phyloP scores from a whole-genome alignment of 30 jellyfish, hydroid and myxozoan genomes.

The Hydractinia symbiolongicarpus region DNA sequence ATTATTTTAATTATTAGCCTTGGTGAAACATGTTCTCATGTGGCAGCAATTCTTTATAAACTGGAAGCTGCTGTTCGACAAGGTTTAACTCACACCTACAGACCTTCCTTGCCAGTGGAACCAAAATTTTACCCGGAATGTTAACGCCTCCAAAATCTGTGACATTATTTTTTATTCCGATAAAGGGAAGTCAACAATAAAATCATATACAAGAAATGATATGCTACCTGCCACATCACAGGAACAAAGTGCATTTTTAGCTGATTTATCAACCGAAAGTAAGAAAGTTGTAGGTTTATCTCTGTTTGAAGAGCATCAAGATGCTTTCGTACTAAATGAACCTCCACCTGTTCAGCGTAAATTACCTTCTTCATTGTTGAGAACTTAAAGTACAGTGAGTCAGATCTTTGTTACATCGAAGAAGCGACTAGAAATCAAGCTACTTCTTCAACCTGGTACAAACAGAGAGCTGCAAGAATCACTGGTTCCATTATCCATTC shows the following conservation, averaged over 20 bases:
- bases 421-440: slow-evolving; percentile 26
- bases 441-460: neutral
- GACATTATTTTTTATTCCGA: neutral
- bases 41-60: slow-evolving; percentile 5
- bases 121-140: neutral
- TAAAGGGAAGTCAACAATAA: neutral
- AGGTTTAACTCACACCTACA: neutral
- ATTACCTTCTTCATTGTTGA: neutral
- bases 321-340: slow-evolving; percentile 2
- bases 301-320: neutral
- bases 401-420: neutral
- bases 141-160: neutral
- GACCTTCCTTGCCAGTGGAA: slow-evolving; percentile 6
- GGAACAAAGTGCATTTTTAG: neutral
- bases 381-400: neutral
- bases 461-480: slow-evolving; percentile 18
- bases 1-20: neutral
- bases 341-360: no score
- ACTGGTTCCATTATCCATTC: slow-evolving; percentile 13
- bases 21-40: slow-evolving; percentile 15
- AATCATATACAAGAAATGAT: neutral
- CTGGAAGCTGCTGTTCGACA: neutral
- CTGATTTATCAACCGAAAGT: neutral
- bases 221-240: neutral
- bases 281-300: slow-evolving; percentile 13